Percentiles rank a stretch among this genome's conserved stretches.
Conservation (phyloP, 2,113 vertebrate species). For the Casuarius casuarius region DNA sequence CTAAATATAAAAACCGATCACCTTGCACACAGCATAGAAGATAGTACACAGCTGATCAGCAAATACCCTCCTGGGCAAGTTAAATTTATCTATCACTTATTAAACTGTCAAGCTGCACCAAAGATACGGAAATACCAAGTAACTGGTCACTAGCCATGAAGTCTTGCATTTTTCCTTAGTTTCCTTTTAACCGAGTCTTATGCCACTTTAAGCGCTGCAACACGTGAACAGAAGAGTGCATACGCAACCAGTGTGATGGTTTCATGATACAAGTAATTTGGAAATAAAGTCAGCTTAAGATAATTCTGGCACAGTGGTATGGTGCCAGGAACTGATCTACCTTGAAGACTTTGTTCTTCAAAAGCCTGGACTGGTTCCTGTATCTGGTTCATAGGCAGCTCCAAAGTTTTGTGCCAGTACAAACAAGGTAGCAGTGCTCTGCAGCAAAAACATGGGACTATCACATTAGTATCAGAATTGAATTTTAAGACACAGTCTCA, state of each 20-base stretch:
- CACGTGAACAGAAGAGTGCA: rapidly evolving
- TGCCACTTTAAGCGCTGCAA: background rate
- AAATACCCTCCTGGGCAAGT: background rate
- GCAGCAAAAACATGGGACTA: background rate
- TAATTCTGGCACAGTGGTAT: background rate
- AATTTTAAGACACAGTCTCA: background rate
- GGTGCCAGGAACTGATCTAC: background rate
- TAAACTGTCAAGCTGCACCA: background rate
- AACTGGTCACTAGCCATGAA: background rate
- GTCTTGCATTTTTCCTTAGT: background rate
- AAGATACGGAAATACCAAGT: background rate
- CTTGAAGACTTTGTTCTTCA: background rate
- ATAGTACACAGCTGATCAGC: background rate
- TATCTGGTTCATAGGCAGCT: background rate
- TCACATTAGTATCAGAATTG: background rate
- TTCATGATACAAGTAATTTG: background rate
- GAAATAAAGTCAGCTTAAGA: background rate
- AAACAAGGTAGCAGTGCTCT: background rate
- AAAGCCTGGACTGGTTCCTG: background rate
- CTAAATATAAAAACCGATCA: background rate
- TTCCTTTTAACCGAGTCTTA: background rate
- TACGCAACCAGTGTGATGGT: background rate
- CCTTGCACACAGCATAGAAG: background rate
- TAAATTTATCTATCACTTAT: background rate
- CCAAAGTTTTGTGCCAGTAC: background rate